Evolutionary conservation across 2,113 vertebrate genomes (phyloP).

Genomic region (Ploceus nigricollis): DNA sequence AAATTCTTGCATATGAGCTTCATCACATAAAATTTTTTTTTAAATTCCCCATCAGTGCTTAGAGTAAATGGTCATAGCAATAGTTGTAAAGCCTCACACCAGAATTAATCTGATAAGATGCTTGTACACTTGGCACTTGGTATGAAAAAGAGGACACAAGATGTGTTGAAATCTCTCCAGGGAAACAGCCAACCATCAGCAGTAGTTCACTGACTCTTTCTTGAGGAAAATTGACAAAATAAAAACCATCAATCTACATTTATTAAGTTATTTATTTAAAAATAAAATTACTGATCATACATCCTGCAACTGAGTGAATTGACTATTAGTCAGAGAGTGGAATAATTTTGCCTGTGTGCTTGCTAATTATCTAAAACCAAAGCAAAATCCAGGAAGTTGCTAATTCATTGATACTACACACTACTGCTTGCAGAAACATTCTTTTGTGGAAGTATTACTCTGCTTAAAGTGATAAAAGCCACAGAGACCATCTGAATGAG

Average conservation of each 20-base stretch:
- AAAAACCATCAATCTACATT: background rate
- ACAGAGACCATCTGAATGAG: background rate
- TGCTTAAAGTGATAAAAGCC: background rate
- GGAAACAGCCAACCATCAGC: background rate
- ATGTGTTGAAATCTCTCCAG: background rate
- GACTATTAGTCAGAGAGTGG: background rate
- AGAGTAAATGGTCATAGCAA: background rate
- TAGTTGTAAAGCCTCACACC: background rate
- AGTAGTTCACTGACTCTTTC: background rate
- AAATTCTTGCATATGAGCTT: background rate
- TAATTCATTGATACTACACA: background rate
- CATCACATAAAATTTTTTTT: background rate
- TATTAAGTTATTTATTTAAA: background rate
- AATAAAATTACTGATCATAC: background rate
- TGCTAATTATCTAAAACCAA: background rate
- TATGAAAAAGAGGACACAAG: background rate
- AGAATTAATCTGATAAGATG: background rate
- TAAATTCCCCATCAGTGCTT: background rate
- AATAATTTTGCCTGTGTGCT: background rate
- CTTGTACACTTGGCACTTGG: background rate
- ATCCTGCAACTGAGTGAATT: background rate
- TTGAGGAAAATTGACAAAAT: background rate
- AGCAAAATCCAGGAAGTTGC: background rate
- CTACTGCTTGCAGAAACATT: background rate
- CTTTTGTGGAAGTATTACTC: background rate